Conservation (phyloP, 1,140 invertebrate genomes). For the Melanaphis sacchari region DNA sequence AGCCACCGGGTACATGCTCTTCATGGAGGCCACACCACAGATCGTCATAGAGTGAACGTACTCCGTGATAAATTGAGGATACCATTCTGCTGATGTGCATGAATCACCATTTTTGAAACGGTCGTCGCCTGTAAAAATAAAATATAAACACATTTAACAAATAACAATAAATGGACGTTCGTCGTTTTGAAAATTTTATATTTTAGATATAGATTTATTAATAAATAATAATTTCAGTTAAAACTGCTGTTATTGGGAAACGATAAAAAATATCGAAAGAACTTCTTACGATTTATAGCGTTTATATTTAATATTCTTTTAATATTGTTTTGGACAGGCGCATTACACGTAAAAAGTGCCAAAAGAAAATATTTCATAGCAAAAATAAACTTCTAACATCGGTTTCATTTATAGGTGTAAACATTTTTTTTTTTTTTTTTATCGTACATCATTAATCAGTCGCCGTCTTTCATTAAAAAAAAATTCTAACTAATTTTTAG, state of each 20-base stretch:
- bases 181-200: background rate
- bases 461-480: background rate
- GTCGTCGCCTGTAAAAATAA: background rate
- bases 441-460: slow-evolving; percentile 17
- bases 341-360: background rate
- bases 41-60: slow-evolving; percentile 37
- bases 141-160: background rate
- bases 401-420: background rate
- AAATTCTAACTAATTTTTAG: background rate
- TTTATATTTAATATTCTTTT: background rate
- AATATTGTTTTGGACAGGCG: background rate
- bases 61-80: slow-evolving; percentile 19
- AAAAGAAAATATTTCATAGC: background rate
- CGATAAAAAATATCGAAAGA: background rate
- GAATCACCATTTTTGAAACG: slow-evolving; percentile 34
- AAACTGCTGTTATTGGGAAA: background rate
- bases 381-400: background rate
- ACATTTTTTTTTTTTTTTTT: slow-evolving; percentile 29
- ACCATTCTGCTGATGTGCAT: background rate
- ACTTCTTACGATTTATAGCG: background rate
- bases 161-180: background rate
- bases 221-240: background rate
- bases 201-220: background rate
- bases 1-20: slow-evolving; percentile 33
- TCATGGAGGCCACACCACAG: slow-evolving; percentile 19